A percentile compares a stretch with the other conserved stretches of the same genome.
Conservation (phyloP, 2,888 invertebrate species). For the Plebejus anna region DNA sequence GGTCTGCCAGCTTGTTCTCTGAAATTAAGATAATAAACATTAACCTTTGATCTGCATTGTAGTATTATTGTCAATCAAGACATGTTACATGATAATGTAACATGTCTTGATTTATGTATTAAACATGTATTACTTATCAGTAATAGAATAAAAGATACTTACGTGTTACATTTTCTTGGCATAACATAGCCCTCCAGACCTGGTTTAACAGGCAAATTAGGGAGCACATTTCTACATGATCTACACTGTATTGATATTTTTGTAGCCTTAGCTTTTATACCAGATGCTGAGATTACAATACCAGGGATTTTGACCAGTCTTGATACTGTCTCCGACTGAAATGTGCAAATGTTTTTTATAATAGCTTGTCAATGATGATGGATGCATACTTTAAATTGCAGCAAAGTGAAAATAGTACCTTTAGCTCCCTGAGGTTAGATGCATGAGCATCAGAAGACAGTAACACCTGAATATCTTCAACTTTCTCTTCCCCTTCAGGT, state of each 20-base stretch:
- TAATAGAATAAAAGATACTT: constrained; percentile 56
- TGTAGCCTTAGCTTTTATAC: constrained; percentile 96
- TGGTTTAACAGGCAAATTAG: constrained; percentile 94
- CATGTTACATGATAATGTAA: too few species aligned
- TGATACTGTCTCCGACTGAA: constrained; percentile 95
- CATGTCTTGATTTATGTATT: too few species aligned
- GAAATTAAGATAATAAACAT: constrained; percentile 44
- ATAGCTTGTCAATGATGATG: background rate
- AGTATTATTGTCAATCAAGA: too few species aligned
- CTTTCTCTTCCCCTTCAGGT: constrained; percentile 92
- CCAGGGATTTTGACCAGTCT: constrained; percentile 96
- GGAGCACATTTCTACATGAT: constrained; percentile 92
- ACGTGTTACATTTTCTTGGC: constrained; percentile 96
- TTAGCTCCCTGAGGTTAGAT: constrained; percentile 89
- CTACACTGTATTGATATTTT: constrained; percentile 97
- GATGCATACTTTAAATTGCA: background rate
- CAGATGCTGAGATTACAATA: constrained; percentile 95
- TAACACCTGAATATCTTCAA: constrained; percentile 96
- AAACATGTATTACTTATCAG: too few species aligned
- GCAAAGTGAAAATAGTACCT: constrained; percentile 74
- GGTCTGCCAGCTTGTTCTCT: constrained; percentile 95
- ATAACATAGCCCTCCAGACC: constrained; percentile 97
- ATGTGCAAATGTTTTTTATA: constrained; percentile 42
- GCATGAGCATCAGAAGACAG: constrained; percentile 91
- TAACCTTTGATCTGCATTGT: background rate